These are phyloP conservation scores for Drosophila sproati DNA, from an alignment of 1,140 invertebrate genomes.

Conservation along the genomic window DNA sequence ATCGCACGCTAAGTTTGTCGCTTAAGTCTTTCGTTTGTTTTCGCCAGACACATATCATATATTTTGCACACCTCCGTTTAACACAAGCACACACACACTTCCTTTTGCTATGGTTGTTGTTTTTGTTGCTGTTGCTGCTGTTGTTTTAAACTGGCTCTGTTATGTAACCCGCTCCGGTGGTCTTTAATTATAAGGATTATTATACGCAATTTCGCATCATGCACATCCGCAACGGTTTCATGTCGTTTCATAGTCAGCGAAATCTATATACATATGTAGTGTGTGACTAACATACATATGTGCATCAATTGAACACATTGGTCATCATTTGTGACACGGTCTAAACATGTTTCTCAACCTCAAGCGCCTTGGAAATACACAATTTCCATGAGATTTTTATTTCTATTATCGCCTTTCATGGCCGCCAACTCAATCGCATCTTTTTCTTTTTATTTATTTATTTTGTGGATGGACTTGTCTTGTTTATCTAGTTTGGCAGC, in stretches of 20 bases:
- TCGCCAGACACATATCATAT: slow-evolving; percentile 46
- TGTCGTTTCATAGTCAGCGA: slow-evolving; percentile 13
- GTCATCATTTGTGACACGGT: slow-evolving; percentile 11
- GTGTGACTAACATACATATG: slow-evolving; percentile 17
- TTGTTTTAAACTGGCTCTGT: slow-evolving; percentile 50
- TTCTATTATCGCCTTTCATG: slow-evolving; percentile 19
- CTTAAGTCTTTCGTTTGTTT: slow-evolving; percentile 70
- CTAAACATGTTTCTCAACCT: slow-evolving; percentile 9
- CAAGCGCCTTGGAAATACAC: slow-evolving; percentile 37
- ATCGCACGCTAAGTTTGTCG: slow-evolving; percentile 72
- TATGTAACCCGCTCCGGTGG: slow-evolving; percentile 29
- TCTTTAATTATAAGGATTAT: slow-evolving; percentile 80
- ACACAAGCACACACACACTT: slow-evolving; percentile 55
- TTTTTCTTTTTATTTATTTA: slow-evolving; percentile 1
- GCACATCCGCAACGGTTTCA: slow-evolving; percentile 58
- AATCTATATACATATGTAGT: neutral
- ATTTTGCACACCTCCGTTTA: slow-evolving; percentile 58
- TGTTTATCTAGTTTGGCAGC: slow-evolving; percentile 3
- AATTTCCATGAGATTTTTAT: slow-evolving; percentile 1
- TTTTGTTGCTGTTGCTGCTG: slow-evolving; percentile 27
- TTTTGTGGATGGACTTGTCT: neutral
- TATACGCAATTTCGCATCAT: slow-evolving; percentile 68
- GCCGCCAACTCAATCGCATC: slow-evolving; percentile 9
- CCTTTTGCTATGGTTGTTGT: slow-evolving; percentile 58
- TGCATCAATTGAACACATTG: slow-evolving; percentile 26